Evolutionary conservation across 2,797 vertebrate genomes (phyloP).

Genomic region (Anomalospiza imberbis): DNA sequence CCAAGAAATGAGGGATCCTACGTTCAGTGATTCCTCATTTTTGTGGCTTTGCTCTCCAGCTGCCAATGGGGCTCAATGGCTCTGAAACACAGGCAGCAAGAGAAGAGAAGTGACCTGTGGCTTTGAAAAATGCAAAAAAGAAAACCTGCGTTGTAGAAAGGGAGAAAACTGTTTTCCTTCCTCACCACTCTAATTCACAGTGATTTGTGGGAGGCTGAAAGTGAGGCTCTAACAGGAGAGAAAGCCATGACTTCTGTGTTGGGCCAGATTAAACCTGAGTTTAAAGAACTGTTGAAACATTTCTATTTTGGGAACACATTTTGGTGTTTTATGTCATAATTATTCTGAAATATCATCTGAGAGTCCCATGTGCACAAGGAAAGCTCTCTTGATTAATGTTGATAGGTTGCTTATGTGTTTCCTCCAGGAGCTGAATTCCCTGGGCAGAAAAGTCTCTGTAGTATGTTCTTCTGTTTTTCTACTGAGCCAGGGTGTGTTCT

Average conservation of each 20-base stretch:
- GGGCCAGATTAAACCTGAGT: not conserved
- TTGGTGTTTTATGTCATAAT: not conserved
- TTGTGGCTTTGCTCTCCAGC: not conserved
- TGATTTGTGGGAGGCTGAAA: not conserved
- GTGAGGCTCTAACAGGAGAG: not conserved
- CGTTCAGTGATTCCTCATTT: not conserved
- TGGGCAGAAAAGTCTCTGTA: not conserved
- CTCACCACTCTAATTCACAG: not conserved
- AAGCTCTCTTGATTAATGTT: not conserved
- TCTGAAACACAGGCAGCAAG: not conserved
- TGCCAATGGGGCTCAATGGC: not conserved
- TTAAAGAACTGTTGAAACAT: not conserved
- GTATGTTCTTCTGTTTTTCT: not conserved
- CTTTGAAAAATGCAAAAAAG: not conserved
- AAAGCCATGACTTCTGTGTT: not conserved
- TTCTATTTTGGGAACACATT: not conserved
- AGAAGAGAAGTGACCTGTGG: not conserved
- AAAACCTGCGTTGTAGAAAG: not conserved
- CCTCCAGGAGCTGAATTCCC: not conserved
- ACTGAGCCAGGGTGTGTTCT: too few species aligned
- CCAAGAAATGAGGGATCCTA: rapidly evolving
- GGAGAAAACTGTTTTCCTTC: not conserved
- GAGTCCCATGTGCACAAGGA: not conserved
- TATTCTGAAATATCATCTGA: not conserved
- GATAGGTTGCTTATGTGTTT: not conserved